Percentiles rank a stretch among this genome's conserved stretches.
Evolutionary conservation across 2,888 invertebrate species (phyloP).

Genomic region (Cephus pygmeus): DNA sequence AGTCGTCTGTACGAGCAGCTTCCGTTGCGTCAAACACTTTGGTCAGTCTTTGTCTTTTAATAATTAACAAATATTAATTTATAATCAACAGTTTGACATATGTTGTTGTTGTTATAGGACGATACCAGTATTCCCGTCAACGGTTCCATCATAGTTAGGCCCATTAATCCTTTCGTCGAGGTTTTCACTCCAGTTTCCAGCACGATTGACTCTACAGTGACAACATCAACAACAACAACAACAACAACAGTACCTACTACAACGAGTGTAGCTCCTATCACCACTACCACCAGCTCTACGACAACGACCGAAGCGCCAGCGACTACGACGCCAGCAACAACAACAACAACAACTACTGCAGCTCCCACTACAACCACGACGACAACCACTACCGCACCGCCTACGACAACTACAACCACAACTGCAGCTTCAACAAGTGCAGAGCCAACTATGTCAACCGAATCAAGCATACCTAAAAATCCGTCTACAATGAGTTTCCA

Average conservation of each 20-base stretch:
- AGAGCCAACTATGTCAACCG: constrained; percentile 6
- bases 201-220: constrained; percentile 23
- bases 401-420: constrained; percentile 32
- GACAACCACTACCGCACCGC: constrained; percentile 17
- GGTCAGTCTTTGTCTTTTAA: constrained; percentile 37
- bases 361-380: constrained; percentile 11
- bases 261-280: constrained; percentile 31
- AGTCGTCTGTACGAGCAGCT: constrained; percentile 52
- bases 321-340: constrained; percentile 34
- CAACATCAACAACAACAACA: constrained; percentile 36
- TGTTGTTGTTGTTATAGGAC: constrained; percentile 39
- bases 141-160: constrained; percentile 36
- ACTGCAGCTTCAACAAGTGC: constrained; percentile 21
- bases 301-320: constrained; percentile 28
- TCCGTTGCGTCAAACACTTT: constrained; percentile 58
- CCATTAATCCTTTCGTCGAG: constrained; percentile 52
- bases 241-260: constrained; percentile 39
- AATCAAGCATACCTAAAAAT: background rate
- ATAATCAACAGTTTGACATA: background rate
- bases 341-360: constrained; percentile 35
- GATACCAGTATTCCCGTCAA: constrained; percentile 41
- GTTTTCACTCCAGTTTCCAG: constrained; percentile 50
- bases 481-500: constrained; percentile 28
- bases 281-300: constrained; percentile 26
- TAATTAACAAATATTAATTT: background rate